These are phyloP conservation scores for Ascidia mentula DNA, from an alignment of 23 tunicate species.

Conservation along the genomic window DNA sequence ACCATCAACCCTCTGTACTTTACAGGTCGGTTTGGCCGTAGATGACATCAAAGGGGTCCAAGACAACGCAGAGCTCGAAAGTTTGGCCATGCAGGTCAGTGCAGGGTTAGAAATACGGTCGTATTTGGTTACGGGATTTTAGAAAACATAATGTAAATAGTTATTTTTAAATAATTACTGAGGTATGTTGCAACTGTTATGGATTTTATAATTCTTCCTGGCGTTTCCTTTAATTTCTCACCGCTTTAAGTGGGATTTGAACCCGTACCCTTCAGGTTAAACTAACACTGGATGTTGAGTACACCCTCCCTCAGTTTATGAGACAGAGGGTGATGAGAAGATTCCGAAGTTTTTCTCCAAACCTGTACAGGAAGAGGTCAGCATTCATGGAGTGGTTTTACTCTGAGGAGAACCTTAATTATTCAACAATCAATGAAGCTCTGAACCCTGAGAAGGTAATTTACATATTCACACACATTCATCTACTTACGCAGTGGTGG, in stretches of 20 bases:
- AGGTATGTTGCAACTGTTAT: too few species aligned
- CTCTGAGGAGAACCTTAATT: constrained; percentile 48
- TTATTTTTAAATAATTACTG: too few species aligned
- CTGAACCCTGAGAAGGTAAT: constrained; percentile 55
- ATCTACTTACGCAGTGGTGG: too few species aligned
- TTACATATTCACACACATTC: too few species aligned
- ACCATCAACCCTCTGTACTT: neutral
- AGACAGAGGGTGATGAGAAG: constrained; percentile 49
- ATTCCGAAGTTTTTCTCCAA: constrained; percentile 47
- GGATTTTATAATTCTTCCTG: too few species aligned
- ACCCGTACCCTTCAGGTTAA: constrained; percentile 45
- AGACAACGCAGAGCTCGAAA: constrained; percentile 83
- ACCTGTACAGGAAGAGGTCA: constrained; percentile 33
- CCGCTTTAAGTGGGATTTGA: neutral
- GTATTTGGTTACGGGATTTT: neutral
- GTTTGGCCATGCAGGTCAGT: constrained; percentile 89
- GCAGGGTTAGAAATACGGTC: neutral
- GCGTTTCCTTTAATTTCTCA: too few species aligned
- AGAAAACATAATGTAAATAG: too few species aligned
- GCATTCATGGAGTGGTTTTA: constrained; percentile 36
- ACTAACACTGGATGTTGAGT: constrained; percentile 85
- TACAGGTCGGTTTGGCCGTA: constrained; percentile 93
- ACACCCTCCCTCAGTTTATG: constrained; percentile 64
- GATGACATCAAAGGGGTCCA: constrained; percentile 97
- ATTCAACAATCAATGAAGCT: constrained; percentile 47